Evolutionary conservation across 2,113 vertebrate species (phyloP).

Genomic region (Redunca redunca): DNA sequence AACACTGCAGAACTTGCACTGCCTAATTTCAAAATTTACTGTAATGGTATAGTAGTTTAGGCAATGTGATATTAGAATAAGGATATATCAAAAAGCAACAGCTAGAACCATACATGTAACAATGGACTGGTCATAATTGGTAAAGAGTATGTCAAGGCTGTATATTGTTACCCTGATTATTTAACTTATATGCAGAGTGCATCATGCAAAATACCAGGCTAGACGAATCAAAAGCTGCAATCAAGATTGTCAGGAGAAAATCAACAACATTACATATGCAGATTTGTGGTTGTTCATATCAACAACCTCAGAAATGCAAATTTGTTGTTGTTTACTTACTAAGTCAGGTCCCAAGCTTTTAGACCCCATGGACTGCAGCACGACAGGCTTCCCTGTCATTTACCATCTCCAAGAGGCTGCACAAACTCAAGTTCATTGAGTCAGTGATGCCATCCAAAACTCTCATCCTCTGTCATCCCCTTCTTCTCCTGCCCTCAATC

Average conservation of each 20-base stretch:
- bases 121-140: background rate
- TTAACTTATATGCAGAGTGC: background rate
- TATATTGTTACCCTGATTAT: background rate
- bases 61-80: background rate
- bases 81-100: background rate
- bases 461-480: background rate
- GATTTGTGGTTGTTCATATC: background rate
- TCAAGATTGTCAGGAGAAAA: background rate
- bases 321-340: background rate
- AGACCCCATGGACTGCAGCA: background rate
- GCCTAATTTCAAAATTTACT: background rate
- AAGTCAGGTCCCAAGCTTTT: background rate
- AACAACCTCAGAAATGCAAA: background rate
- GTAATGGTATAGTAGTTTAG: background rate
- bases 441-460: background rate
- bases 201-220: background rate
- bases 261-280: background rate
- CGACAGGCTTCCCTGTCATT: accelerated
- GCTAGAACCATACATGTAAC: background rate
- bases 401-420: background rate
- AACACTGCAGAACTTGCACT: background rate
- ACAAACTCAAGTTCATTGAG: background rate
- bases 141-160: background rate
- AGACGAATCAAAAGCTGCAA: background rate
- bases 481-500: background rate